Base-by-base conservation (phyloP, 2,888 invertebrate genomes). In the Stegophylla sp. region DNA sequence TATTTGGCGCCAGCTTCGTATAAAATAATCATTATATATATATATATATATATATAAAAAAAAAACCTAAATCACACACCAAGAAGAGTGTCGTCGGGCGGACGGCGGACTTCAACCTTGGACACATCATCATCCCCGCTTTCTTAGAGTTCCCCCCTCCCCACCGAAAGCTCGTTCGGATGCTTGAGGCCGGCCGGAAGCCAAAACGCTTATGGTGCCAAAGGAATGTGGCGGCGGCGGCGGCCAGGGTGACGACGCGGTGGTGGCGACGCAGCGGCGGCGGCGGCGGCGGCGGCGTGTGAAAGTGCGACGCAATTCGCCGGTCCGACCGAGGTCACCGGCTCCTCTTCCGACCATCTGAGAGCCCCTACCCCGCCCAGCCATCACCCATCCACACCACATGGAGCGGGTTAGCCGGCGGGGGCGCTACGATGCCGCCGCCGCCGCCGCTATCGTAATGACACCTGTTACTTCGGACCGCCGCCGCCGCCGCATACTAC, bases 261-360 rank as follows among this genome's bases (percentile, higher is more conserved):
- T 26, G 17, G 53, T 23, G 76, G 63, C 28, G 67, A n/a, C n/a
- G 67, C 51, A 41, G 51, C 15, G 56, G 53, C 1, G 28, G 15
- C 15, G 56, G 15, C 41, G 56, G 53, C n/a, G 43, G 41, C 17
- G 67, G 28, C 26, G 23, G 59, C 48, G 71, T 71, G 69, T 61
- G 69, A 71, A 79, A 79, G 69, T 79, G 51, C 79, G 79, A 41
- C 79, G 79, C 79, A 79, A 71, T 79, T 79, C 23, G 59, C 61
- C 34, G 61, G 41, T 69, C 48, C 23, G 59, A 34, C 61, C 79
- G 79, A 71, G 69, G 69, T 71, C 69, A 23, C 51, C 61, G 71
- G 48, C 45, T 59, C 48, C 69, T 53, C 79, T 71, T 34, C 61
- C 79, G 51, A 23, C 23, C 61, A 61, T 23, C 61, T 71, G 79